phyloP scores from a whole-genome alignment of 2,888 invertebrate species.

The Dasypogon diadema region DNA sequence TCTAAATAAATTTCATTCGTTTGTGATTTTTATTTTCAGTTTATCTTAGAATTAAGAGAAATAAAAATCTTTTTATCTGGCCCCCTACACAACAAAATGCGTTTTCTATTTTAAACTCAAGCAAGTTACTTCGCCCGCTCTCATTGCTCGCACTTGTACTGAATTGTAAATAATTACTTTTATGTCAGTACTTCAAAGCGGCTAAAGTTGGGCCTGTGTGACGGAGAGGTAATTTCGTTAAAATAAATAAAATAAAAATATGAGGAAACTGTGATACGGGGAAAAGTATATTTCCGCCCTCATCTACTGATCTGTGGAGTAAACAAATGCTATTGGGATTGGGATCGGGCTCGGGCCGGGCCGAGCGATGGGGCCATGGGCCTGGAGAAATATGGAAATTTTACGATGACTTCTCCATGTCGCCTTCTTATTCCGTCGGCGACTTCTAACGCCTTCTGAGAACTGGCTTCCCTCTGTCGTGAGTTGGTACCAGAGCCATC shows the following conservation, averaged over 20 bases:
- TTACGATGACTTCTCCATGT: slow-evolving; percentile 12
- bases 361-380: not conserved
- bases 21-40: slow-evolving; percentile 43
- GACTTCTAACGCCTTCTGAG: slow-evolving; percentile 37
- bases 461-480: not conserved
- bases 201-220: slow-evolving; percentile 27
- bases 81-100: slow-evolving; percentile 24
- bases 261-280: slow-evolving; percentile 1
- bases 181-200: slow-evolving; percentile 37
- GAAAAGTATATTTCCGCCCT: slow-evolving; percentile 39
- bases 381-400: not conserved
- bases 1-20: slow-evolving; percentile 35
- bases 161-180: slow-evolving; percentile 45
- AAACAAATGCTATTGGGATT: slow-evolving; percentile 38
- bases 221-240: slow-evolving; percentile 39
- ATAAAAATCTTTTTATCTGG: slow-evolving; percentile 29
- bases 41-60: slow-evolving; percentile 20
- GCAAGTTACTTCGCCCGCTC: slow-evolving; percentile 4
- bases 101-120: slow-evolving; percentile 27
- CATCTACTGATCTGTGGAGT: slow-evolving; percentile 30
- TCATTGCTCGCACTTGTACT: slow-evolving; percentile 27
- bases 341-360: too few relatives aligned
- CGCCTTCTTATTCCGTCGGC: slow-evolving; percentile 35
- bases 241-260: slow-evolving; percentile 44
- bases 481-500: not conserved